Evolutionary conservation across 2,113 vertebrate species (phyloP).

Genomic region (Chlorocebus sabaeus): DNA sequence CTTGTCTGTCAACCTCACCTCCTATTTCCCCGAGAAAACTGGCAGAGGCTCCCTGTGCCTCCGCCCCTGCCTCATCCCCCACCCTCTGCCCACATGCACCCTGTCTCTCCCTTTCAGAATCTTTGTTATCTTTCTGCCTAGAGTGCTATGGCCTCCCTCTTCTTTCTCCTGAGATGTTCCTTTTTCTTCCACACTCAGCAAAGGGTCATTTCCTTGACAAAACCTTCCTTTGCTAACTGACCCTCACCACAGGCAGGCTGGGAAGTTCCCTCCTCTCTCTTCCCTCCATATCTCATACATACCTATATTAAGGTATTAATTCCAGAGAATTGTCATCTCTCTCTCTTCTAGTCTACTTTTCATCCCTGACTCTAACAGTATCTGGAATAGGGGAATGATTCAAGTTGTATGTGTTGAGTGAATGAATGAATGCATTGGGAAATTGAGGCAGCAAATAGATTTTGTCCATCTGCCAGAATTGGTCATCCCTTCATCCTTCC

Average conservation of each 20-base stretch:
- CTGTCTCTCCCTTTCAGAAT: not conserved
- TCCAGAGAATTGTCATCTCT: not conserved
- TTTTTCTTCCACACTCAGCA: not conserved
- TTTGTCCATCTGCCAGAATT: not conserved
- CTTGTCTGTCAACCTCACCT: not conserved
- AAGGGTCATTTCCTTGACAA: not conserved
- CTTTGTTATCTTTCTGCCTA: not conserved
- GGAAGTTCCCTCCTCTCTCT: not conserved
- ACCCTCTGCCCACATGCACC: not conserved
- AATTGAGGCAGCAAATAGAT: not conserved
- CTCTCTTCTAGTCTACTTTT: not conserved
- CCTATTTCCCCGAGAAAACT: not conserved
- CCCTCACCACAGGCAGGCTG: rapidly evolving
- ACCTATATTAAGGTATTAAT: not conserved
- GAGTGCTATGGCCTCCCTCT: not conserved
- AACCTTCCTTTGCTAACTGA: not conserved
- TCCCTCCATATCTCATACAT: not conserved
- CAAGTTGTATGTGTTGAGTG: not conserved
- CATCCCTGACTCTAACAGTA: not conserved
- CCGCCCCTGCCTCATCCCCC: rapidly evolving
- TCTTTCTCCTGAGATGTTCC: not conserved
- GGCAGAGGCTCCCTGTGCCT: too few relatives aligned
- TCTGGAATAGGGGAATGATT: not conserved
- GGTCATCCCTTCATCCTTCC: not conserved
- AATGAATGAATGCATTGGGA: not conserved